Evolutionary conservation across 2,797 vertebrate genomes (phyloP).

Genomic region (Uromys caudimaculatus): DNA sequence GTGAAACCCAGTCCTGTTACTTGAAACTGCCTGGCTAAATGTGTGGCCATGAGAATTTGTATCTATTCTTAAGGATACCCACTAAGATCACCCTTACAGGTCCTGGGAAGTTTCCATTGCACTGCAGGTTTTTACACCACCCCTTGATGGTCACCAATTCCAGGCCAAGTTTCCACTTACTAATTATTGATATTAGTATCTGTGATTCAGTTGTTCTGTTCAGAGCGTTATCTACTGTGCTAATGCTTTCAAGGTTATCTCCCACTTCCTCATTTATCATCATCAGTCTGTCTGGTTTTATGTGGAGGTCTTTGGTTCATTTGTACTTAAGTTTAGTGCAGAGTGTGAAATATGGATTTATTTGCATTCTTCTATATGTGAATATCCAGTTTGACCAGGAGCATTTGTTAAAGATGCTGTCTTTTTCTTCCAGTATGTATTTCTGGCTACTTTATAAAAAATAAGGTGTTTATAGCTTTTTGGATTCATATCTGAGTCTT

Average conservation of each 20-base stretch:
- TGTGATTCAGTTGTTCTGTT: neutral
- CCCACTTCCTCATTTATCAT: neutral
- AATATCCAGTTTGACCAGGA: neutral
- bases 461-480: neutral
- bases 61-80: neutral
- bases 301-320: neutral
- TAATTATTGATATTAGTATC: neutral
- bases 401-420: neutral
- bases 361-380: neutral
- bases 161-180: neutral
- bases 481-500: neutral
- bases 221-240: neutral
- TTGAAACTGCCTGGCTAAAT: neutral
- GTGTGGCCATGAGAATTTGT: neutral
- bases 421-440: neutral
- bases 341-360: neutral
- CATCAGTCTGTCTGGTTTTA: neutral
- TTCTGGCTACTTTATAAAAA: neutral
- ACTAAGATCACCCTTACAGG: neutral
- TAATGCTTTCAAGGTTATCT: neutral
- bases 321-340: neutral
- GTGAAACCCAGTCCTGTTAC: neutral
- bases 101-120: neutral
- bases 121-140: neutral
- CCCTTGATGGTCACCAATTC: neutral